Conservation (phyloP, 2,797 vertebrate genomes). For the Botia almorhae region DNA sequence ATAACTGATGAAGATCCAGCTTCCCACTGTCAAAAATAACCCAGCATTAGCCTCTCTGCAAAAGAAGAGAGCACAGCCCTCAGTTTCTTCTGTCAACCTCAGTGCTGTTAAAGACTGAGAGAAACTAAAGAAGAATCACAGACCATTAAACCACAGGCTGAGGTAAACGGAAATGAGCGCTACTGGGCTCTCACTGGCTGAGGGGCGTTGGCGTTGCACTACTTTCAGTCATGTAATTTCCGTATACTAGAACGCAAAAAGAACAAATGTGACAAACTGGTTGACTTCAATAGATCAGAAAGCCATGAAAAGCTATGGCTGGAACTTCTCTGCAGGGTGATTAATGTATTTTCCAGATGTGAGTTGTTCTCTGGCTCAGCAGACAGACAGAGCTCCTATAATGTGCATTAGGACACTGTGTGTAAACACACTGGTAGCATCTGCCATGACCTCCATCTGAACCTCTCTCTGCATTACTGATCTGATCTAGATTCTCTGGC, state of each 20-base stretch:
- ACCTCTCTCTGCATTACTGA: neutral
- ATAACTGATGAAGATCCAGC: too few relatives aligned
- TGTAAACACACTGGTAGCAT: slow-evolving; percentile 4
- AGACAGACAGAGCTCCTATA: slow-evolving; percentile 6
- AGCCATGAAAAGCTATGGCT: neutral
- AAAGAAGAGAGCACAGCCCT: neutral
- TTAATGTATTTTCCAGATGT: slow-evolving; percentile 52
- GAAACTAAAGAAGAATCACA: slow-evolving; percentile 27
- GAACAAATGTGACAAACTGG: neutral
- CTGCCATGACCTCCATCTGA: slow-evolving; percentile 32
- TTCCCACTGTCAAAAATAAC: slow-evolving; percentile 16
- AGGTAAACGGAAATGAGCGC: slow-evolving; percentile 48
- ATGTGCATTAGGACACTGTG: slow-evolving; percentile 3
- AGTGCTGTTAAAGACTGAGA: slow-evolving; percentile 10
- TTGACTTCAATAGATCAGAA: neutral
- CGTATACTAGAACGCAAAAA: slow-evolving; percentile 23
- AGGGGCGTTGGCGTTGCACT: slow-evolving; percentile 51
- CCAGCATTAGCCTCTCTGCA: neutral
- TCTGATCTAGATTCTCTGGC: neutral
- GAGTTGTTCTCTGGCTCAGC: neutral
- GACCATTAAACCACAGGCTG: slow-evolving; percentile 35
- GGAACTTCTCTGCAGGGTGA: neutral
- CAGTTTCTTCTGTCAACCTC: neutral
- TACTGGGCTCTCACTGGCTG: slow-evolving; percentile 19
- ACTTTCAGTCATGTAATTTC: slow-evolving; percentile 46